Percentiles rank a stretch among this genome's conserved stretches.
phyloP scores from a whole-genome alignment of 2,113 vertebrate species.

The Centrocercus urophasianus region DNA sequence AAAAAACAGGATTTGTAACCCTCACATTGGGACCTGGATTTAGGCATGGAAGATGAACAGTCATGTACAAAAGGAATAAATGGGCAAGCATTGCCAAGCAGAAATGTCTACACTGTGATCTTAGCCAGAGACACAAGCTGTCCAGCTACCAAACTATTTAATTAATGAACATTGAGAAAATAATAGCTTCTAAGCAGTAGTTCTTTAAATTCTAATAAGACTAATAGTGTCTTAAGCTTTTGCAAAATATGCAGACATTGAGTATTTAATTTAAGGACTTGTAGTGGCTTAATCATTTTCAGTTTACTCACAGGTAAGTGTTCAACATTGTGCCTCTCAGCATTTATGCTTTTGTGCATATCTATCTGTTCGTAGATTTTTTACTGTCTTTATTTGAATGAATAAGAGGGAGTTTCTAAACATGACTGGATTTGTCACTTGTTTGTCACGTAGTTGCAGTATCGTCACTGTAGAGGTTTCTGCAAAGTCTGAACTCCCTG shows the following conservation, averaged over 20 bases:
- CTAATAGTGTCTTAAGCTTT: background rate
- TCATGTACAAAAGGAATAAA: conserved; percentile 1
- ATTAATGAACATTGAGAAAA: conserved; percentile 53
- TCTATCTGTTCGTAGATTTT: background rate
- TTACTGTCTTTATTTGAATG: background rate
- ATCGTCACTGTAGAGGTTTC: background rate
- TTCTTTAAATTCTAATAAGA: background rate
- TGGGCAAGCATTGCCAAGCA: background rate
- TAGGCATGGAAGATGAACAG: background rate
- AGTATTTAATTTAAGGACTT: conserved; percentile 33
- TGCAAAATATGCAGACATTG: conserved; percentile 10
- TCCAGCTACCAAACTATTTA: conserved; percentile 19
- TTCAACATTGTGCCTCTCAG: background rate
- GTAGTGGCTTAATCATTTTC: background rate
- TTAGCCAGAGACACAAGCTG: background rate
- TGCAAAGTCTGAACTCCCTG: background rate
- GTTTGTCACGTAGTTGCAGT: background rate
- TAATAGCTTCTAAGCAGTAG: conserved; percentile 9
- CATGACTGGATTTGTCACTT: background rate
- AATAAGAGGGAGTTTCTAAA: background rate
- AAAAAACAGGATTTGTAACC: background rate
- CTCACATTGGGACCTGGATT: background rate
- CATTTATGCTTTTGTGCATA: background rate
- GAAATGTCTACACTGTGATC: background rate
- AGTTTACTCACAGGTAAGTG: conserved; percentile 10